These are phyloP conservation scores for Eidolon helvum DNA, from an alignment of 2,113 vertebrate genomes.

Conservation along the genomic window DNA sequence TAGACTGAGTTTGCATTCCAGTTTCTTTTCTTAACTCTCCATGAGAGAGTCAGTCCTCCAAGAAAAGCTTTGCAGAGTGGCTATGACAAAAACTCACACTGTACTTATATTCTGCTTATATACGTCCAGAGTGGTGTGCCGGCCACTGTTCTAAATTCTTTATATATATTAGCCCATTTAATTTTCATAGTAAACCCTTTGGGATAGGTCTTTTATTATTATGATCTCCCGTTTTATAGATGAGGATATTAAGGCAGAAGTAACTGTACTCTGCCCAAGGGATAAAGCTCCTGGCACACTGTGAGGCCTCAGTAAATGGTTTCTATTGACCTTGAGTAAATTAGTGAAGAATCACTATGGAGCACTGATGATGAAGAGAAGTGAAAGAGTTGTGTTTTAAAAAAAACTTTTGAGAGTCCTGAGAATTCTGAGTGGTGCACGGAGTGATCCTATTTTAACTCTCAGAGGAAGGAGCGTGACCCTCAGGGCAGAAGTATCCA, in stretches of 20 bases:
- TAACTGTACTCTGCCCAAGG: not conserved
- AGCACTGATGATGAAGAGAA: not conserved
- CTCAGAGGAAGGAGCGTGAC: not conserved
- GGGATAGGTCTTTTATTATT: not conserved
- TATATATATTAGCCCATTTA: not conserved
- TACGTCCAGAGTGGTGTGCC: not conserved
- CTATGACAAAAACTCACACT: not conserved
- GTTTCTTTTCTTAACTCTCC: not conserved
- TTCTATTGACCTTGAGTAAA: not conserved
- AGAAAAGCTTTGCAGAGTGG: not conserved
- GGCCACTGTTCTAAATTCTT: too few relatives aligned
- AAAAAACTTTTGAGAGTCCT: not conserved
- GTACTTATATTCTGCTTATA: not conserved
- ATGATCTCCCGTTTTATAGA: not conserved
- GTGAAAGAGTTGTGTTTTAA: not conserved
- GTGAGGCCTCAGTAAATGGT: not conserved
- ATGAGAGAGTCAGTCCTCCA: not conserved
- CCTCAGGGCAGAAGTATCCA: not conserved
- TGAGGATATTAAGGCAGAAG: not conserved
- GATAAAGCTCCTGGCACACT: not conserved
- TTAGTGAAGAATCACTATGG: not conserved
- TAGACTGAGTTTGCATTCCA: not conserved
- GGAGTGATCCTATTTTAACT: not conserved
- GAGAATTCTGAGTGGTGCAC: not conserved
- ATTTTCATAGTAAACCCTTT: not conserved